These are phyloP conservation scores for Elaeidobius kamerunicus DNA, from an alignment of 2,888 invertebrate species.

Conservation along the genomic window DNA sequence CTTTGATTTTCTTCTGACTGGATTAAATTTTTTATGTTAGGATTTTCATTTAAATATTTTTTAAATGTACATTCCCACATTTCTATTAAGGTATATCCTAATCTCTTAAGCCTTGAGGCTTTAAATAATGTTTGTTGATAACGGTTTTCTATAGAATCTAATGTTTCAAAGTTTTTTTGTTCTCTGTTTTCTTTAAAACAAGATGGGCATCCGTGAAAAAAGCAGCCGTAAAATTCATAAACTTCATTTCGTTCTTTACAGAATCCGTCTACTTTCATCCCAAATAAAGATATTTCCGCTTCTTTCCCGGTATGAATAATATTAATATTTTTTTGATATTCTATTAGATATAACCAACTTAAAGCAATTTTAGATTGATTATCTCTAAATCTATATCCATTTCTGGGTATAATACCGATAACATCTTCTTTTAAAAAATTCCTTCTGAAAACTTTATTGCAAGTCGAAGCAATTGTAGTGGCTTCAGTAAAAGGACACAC, in stretches of 20 bases:
- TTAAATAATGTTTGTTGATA: too few relatives aligned
- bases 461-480: slow-evolving; percentile 36
- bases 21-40: too few relatives aligned
- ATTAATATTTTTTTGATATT: neutral
- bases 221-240: slow-evolving; percentile 1
- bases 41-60: neutral
- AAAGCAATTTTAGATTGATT: slow-evolving; percentile 20
- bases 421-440: slow-evolving; percentile 37
- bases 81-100: too few relatives aligned
- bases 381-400: slow-evolving; percentile 36
- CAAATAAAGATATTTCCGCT: neutral
- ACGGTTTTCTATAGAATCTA: too few relatives aligned
- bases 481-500: slow-evolving; percentile 37
- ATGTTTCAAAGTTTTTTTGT: too few relatives aligned
- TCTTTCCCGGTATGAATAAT: neutral
- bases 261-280: slow-evolving; percentile 1
- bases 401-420: slow-evolving; percentile 37
- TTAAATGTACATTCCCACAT: neutral
- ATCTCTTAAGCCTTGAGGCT: too few relatives aligned
- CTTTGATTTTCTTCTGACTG: too few relatives aligned
- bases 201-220: neutral
- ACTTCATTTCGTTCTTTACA: neutral
- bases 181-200: slow-evolving; percentile 1
- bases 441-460: slow-evolving; percentile 34
- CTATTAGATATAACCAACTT: slow-evolving; percentile 16